Percentiles rank a stretch among this genome's conserved stretches.
phyloP scores from a whole-genome alignment of 2,113 vertebrate species.

The Rattus norvegicus region DNA sequence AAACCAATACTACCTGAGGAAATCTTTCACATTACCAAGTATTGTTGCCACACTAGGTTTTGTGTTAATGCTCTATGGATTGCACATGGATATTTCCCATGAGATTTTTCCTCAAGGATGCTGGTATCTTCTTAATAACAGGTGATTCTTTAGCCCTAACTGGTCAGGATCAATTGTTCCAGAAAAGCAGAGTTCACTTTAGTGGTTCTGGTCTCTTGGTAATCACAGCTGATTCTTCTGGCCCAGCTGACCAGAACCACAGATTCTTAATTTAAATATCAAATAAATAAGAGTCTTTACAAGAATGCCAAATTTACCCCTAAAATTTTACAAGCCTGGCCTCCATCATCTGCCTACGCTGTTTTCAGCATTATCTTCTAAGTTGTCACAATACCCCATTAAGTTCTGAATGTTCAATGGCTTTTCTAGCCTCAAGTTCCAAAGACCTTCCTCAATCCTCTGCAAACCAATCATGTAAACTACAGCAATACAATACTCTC shows the following conservation, averaged over 20 bases:
- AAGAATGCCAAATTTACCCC: too few species aligned
- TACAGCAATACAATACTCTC: not conserved
- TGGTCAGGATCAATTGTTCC: not conserved
- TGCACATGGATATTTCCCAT: not conserved
- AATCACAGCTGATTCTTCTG: too few species aligned
- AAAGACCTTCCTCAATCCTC: not conserved
- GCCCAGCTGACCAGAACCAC: not conserved
- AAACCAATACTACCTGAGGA: not conserved
- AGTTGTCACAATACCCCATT: not conserved
- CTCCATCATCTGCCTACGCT: not conserved
- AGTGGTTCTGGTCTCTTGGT: not conserved
- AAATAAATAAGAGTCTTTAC: too few species aligned
- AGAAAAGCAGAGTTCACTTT: not conserved
- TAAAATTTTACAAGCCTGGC: not conserved
- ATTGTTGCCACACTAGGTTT: not conserved
- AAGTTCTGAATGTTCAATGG: not conserved
- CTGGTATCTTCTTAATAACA: not conserved
- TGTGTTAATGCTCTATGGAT: not conserved
- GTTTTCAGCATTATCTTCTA: not conserved
- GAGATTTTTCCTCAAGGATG: not conserved
- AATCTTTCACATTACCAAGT: not conserved
- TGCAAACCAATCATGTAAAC: not conserved
- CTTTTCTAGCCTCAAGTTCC: too few species aligned
- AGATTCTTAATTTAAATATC: too few species aligned
- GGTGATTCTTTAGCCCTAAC: too few species aligned